Evolutionary conservation across 1,140 invertebrate genomes (phyloP), one percentile per base, ranked within the genome.

Genomic region (Sminthurinus signatus): DNA sequence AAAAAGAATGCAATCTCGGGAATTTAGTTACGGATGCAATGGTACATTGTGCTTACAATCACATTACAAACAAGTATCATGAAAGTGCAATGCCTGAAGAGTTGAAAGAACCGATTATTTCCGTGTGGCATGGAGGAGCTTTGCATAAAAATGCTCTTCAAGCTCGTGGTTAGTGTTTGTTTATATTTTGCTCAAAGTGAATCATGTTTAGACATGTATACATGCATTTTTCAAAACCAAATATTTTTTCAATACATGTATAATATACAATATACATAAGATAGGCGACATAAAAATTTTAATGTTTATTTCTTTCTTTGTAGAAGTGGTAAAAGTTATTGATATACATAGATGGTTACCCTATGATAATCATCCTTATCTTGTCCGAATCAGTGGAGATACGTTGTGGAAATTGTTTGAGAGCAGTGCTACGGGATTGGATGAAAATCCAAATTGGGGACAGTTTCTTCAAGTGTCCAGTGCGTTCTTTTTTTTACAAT

Each of bases 381-480:
- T 68, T 15, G 66, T 64, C 3, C 4, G 21, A 1, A 14, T 64
- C 0, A 60, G 25, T 2, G 66, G 66, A 21, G 32, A 36, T 0
- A 50, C 58, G 1, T 32, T 68, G 23, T 43, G 32, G 25, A 27
- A 27, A 55, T n/a, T 68, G 23, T 68, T 68, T 43, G 29, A 61
- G 5, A 27, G 14, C 0, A 67, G 65, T 55, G 60, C 55, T 5
- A 31, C 27, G 0, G 66, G 27, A 15, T 17, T 68, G 5, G 46
- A 59, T 2, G 19, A 29, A 17, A 19, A 51, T 54, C 27, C 25
- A 1, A 54, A 60, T 8, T 68, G 58, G 57, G 54, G 66, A 15
- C 66, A 68, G 27, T 68, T 68, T 52, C 51, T 68, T 17, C 66
- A 68, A 56, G 62, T 68, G 54, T 68, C 66, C 14, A 68, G 66